Percentiles rank a stretch among this genome's conserved stretches.
phyloP scores from a whole-genome alignment of 2,113 vertebrate species.

The Halichoeres trimaculatus region DNA sequence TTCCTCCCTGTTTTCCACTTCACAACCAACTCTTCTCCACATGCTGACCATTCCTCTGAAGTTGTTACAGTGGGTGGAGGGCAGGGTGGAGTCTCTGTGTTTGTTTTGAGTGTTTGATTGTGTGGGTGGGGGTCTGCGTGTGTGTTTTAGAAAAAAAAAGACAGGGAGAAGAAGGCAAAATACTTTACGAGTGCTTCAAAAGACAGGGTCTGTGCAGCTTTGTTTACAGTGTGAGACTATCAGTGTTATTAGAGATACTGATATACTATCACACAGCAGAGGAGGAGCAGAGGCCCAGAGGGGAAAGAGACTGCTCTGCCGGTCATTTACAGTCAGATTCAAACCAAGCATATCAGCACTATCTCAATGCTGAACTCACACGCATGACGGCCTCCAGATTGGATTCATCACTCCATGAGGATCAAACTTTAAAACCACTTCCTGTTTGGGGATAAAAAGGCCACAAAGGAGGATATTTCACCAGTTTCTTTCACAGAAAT shows the following conservation, averaged over 20 bases:
- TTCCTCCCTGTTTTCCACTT: constrained; percentile 34
- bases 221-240: constrained; percentile 51
- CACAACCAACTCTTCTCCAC: constrained; percentile 57
- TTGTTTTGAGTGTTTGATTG: constrained; percentile 71
- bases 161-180: constrained; percentile 9
- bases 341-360: constrained; percentile 32
- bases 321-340: constrained; percentile 50
- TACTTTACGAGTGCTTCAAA: not conserved
- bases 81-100: constrained; percentile 69
- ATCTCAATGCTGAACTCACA: constrained; percentile 27
- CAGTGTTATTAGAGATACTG: constrained; percentile 31
- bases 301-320: constrained; percentile 14
- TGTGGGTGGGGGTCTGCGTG: constrained; percentile 58
- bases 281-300: constrained; percentile 45
- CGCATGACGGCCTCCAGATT: constrained; percentile 24
- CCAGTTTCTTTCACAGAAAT: constrained; percentile 2
- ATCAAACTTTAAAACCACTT: not conserved
- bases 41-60: constrained; percentile 78
- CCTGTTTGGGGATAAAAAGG: not conserved
- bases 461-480: not conserved
- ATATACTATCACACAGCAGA: constrained; percentile 45
- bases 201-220: constrained; percentile 12
- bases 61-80: constrained; percentile 73
- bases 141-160: constrained; percentile 27
- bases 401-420: constrained; percentile 18